Conservation (phyloP, 2,797 vertebrate genomes). For the Otolemur crassicaudatus region DNA sequence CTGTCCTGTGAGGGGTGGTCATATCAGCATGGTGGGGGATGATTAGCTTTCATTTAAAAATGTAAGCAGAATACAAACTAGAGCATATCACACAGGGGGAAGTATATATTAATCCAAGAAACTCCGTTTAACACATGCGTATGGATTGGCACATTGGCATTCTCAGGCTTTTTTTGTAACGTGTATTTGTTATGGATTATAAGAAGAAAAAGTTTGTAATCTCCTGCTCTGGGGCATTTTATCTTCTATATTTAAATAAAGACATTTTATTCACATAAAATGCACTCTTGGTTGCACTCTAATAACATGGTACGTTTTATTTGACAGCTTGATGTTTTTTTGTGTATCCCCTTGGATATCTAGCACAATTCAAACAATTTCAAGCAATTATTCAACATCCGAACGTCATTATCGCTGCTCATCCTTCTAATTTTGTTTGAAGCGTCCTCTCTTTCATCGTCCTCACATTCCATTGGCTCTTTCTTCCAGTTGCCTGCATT, state of each 20-base stretch:
- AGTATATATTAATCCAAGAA: neutral
- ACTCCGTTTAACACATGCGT: neutral
- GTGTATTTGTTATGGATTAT: neutral
- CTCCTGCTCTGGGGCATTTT: neutral
- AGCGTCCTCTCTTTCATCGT: constrained; percentile 72
- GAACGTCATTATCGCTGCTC: constrained; percentile 76
- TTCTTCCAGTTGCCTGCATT: constrained; percentile 48
- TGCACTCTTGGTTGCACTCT: constrained; percentile 67
- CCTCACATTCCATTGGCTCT: constrained; percentile 77
- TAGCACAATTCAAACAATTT: constrained; percentile 71
- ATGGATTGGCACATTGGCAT: neutral
- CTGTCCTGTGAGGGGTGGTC: neutral
- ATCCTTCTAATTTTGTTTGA: constrained; percentile 83
- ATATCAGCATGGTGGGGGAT: neutral
- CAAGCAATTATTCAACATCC: constrained; percentile 79
- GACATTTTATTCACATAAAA: constrained; percentile 55
- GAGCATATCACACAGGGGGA: neutral
- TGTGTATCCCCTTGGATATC: constrained; percentile 48
- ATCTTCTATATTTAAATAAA: constrained; percentile 53
- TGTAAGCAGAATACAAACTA: neutral
- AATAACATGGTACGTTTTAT: constrained; percentile 63
- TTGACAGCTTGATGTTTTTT: constrained; percentile 74
- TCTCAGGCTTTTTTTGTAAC: constrained; percentile 11
- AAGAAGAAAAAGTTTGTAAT: constrained; percentile 16
- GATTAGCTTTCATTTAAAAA: neutral